Evolutionary conservation across 2,113 vertebrate species (phyloP).

Genomic region (Pelmatolapia mariae): DNA sequence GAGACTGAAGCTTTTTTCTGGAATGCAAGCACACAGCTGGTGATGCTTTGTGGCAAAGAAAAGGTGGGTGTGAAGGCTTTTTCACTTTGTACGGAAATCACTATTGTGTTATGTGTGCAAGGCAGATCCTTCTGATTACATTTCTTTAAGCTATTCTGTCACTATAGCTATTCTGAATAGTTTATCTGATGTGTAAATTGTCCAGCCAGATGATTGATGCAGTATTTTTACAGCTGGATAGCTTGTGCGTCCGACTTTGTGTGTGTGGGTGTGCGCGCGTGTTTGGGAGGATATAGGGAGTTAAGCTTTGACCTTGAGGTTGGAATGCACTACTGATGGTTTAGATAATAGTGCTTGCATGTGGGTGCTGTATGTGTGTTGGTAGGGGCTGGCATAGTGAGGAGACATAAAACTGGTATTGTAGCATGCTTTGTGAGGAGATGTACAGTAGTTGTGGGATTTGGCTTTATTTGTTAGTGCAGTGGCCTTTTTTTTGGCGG

Average conservation of each 20-base stretch:
- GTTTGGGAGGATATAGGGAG: background rate
- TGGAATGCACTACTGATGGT: constrained; percentile 15
- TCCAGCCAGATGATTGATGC: background rate
- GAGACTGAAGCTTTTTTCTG: background rate
- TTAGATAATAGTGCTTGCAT: constrained; percentile 9
- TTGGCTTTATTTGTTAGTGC: background rate
- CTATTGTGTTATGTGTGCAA: background rate
- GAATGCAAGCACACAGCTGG: background rate
- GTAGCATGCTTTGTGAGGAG: background rate
- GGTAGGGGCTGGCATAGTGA: background rate
- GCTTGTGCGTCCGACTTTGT: background rate
- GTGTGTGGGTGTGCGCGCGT: background rate
- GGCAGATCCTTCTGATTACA: background rate
- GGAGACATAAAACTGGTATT: background rate
- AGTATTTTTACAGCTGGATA: background rate
- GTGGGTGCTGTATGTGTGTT: background rate
- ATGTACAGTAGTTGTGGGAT: background rate
- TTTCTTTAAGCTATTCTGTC: background rate
- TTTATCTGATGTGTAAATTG: background rate
- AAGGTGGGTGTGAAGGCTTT: background rate
- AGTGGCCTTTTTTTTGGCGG: background rate
- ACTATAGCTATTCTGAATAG: background rate
- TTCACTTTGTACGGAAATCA: background rate
- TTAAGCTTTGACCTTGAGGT: constrained; percentile 22
- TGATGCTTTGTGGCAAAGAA: background rate